A percentile compares a stretch with the other conserved stretches of the same genome.
Conservation (phyloP, 2,113 vertebrate genomes). For the Myocastor coypus region DNA sequence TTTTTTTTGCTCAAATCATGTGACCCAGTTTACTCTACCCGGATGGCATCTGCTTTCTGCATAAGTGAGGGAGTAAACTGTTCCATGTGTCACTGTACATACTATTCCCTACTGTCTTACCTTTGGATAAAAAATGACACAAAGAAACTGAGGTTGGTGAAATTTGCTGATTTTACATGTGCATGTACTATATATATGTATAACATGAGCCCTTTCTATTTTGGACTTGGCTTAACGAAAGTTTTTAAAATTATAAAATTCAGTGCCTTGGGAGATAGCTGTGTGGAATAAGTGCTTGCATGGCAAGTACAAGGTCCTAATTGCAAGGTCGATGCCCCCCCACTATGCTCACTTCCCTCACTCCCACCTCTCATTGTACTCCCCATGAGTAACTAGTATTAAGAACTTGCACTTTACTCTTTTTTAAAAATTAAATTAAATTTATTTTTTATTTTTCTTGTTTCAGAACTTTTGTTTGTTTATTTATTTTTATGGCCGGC, state of each 20-base stretch:
- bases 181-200: background rate
- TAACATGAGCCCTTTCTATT: background rate
- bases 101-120: background rate
- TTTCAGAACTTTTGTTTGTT: no score
- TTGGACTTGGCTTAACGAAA: slow-evolving; percentile 3
- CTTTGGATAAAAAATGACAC: background rate
- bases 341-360: background rate
- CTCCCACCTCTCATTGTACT: background rate
- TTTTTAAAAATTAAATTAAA: no score
- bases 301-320: no score
- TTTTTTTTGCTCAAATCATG: background rate
- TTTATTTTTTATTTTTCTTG: no score
- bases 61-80: background rate
- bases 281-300: no score
- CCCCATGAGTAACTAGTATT: background rate
- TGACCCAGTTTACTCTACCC: background rate
- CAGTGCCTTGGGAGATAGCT: background rate
- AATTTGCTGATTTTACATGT: background rate
- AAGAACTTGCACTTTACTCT: slow-evolving; percentile 25
- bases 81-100: background rate
- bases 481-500: no score
- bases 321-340: background rate
- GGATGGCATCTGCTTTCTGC: background rate
- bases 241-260: slow-evolving; percentile 20
- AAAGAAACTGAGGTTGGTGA: background rate